Conservation (phyloP, 1,140 invertebrate genomes). For the Myzus persicae region DNA sequence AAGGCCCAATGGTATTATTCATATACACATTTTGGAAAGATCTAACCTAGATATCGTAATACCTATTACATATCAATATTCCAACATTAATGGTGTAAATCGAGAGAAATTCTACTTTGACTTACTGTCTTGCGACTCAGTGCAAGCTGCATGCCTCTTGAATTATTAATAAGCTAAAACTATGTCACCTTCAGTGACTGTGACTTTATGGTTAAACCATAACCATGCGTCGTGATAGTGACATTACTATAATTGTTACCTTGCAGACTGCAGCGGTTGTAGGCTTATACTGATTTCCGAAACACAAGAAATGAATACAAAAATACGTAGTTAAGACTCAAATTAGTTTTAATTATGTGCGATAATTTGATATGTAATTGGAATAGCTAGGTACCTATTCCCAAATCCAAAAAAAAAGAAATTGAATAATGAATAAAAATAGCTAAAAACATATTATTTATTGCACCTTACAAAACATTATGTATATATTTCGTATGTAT, state of each 20-base stretch:
- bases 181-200: constrained; percentile 29
- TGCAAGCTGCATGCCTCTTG: background rate
- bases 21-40: background rate
- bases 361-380: background rate
- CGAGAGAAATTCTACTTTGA: background rate
- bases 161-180: constrained; percentile 50
- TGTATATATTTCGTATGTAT: background rate
- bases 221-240: background rate
- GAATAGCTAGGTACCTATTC: too few relatives aligned
- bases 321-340: background rate
- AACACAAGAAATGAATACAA: background rate
- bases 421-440: too few relatives aligned
- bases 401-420: too few relatives aligned
- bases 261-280: too few relatives aligned
- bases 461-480: background rate
- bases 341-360: background rate
- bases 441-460: background rate
- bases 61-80: background rate
- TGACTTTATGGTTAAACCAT: background rate
- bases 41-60: background rate
- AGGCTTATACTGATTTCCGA: background rate
- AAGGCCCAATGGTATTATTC: too few relatives aligned
- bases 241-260: background rate
- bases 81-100: background rate
- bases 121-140: background rate